phyloP scores from a whole-genome alignment of 2,888 invertebrate species.

The Acanthosoma haemorrhoidale region DNA sequence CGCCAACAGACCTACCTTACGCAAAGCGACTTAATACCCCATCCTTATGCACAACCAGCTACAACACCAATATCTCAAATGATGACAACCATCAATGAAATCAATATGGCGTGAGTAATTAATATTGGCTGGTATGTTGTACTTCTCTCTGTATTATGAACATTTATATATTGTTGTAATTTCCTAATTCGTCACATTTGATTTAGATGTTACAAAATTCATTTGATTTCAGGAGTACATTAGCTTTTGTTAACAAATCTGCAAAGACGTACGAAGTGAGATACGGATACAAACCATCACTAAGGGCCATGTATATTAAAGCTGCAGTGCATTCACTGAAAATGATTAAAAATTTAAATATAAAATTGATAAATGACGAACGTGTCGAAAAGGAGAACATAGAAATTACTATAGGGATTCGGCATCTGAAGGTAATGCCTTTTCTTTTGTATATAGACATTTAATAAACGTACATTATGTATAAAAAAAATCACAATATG shows the following conservation, averaged over 20 bases:
- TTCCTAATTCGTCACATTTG: no score
- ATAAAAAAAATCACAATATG: no score
- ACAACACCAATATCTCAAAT: not conserved
- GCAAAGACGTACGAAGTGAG: not conserved
- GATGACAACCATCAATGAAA: constrained; percentile 15
- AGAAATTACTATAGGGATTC: not conserved
- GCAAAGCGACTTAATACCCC: not conserved
- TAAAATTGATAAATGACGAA: not conserved
- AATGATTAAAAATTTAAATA: not conserved
- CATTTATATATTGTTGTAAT: no score
- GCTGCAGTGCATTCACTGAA: not conserved
- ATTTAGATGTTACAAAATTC: not conserved
- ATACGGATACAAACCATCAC: not conserved
- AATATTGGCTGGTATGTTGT: not conserved
- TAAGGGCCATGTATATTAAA: not conserved
- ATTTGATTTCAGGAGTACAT: not conserved
- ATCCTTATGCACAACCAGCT: not conserved
- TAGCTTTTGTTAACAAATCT: not conserved
- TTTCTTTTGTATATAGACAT: not conserved
- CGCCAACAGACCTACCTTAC: not conserved
- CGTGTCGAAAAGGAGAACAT: not conserved
- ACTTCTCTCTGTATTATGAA: not conserved
- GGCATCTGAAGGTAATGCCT: not conserved
- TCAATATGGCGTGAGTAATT: constrained; percentile 20
- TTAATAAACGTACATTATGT: not conserved